These are phyloP conservation scores for Monochamus saltuarius DNA, from an alignment of 1,140 invertebrate genomes.

Conservation along the genomic window DNA sequence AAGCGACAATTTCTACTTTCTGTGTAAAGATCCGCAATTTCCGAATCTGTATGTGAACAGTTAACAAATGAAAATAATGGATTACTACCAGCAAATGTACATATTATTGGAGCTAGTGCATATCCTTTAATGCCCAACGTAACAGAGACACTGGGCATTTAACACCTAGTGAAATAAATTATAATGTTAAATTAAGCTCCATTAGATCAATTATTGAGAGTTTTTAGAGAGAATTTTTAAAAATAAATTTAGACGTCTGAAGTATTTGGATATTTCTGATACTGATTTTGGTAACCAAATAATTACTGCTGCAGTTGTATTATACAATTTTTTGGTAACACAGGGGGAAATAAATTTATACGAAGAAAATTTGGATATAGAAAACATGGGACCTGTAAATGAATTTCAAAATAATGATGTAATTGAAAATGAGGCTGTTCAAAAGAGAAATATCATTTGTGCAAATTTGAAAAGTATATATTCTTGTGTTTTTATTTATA, in stretches of 20 bases:
- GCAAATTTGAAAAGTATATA: no score
- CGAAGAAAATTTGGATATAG: no score
- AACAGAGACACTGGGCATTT: slow-evolving; percentile 21
- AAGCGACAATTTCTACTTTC: no score
- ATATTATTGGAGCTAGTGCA: slow-evolving; percentile 18
- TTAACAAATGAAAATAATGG: slow-evolving; percentile 6
- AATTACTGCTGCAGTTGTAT: slow-evolving; percentile 1
- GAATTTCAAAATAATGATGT: no score
- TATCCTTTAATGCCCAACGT: slow-evolving; percentile 22
- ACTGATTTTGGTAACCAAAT: not conserved
- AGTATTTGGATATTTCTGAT: slow-evolving; percentile 4
- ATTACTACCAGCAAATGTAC: slow-evolving; percentile 7
- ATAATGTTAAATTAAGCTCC: slow-evolving; percentile 14
- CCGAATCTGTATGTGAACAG: no score
- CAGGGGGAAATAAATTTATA: not conserved
- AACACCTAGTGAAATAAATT: slow-evolving; percentile 3
- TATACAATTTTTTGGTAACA: not conserved
- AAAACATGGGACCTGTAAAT: no score
- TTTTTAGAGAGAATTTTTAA: not conserved
- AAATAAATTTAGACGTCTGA: slow-evolving; percentile 1
- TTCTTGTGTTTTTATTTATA: no score
- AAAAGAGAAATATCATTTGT: no score
- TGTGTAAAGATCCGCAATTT: no score
- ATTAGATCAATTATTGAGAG: slow-evolving; percentile 2
- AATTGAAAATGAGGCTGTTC: no score